phyloP scores from a whole-genome alignment of 2,113 vertebrate species.

The Amazona guildingii region DNA sequence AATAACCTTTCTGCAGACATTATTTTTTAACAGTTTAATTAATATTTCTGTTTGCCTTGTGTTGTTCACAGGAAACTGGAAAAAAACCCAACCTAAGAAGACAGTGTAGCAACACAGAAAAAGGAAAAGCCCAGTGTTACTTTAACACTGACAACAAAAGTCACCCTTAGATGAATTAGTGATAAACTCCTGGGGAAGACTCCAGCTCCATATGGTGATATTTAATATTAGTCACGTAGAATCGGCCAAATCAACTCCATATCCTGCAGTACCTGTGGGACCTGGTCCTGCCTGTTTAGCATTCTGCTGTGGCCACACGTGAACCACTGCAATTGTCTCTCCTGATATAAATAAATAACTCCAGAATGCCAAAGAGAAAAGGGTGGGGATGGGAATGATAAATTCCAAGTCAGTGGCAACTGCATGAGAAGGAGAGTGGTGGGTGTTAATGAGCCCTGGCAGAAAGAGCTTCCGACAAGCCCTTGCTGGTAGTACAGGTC shows the following conservation, averaged over 20 bases:
- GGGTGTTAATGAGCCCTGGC: background rate
- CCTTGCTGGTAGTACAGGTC: fast-evolving
- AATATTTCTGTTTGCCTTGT: slow-evolving; percentile 57
- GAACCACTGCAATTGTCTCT: slow-evolving; percentile 49
- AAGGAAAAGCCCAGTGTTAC: background rate
- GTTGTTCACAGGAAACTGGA: slow-evolving; percentile 33
- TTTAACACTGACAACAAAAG: slow-evolving; percentile 49
- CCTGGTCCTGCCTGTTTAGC: background rate
- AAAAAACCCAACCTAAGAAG: background rate
- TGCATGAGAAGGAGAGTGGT: background rate
- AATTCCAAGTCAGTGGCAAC: background rate
- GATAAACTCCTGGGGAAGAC: slow-evolving; percentile 41
- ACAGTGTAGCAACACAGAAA: background rate
- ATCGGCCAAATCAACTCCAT: background rate
- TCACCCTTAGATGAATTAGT: slow-evolving; percentile 61
- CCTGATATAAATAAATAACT: slow-evolving; percentile 57
- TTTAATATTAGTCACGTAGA: slow-evolving; percentile 43
- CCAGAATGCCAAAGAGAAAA: slow-evolving; percentile 39
- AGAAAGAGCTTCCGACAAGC: background rate
- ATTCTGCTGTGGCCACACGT: background rate
- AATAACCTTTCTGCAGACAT: background rate
- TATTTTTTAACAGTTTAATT: slow-evolving; percentile 59
- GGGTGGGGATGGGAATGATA: slow-evolving; percentile 15
- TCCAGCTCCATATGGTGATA: slow-evolving; percentile 29
- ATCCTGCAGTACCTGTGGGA: background rate